phyloP scores from a whole-genome alignment of 2,113 vertebrate species.

The Coracopsis vasa region DNA sequence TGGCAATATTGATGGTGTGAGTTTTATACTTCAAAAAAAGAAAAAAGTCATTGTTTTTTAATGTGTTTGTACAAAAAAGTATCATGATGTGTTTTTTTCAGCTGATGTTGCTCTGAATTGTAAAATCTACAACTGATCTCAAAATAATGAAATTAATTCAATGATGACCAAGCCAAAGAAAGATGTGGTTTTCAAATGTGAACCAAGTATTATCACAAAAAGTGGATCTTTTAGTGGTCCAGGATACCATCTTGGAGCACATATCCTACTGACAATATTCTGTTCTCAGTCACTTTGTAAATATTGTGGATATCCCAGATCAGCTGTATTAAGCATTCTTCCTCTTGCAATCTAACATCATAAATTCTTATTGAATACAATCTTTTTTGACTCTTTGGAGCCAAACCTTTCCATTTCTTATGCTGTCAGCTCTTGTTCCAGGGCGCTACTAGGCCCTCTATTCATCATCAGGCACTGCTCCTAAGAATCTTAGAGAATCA shows the following conservation, averaged over 20 bases:
- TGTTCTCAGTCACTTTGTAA: neutral
- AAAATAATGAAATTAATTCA: neutral
- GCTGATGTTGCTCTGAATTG: neutral
- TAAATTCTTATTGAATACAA: neutral
- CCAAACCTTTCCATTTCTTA: neutral
- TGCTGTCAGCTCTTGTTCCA: neutral
- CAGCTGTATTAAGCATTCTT: neutral
- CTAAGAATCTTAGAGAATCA: neutral
- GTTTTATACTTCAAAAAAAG: neutral
- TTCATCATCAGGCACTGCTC: neutral
- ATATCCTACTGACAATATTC: neutral
- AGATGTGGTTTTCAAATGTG: neutral
- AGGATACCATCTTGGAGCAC: neutral
- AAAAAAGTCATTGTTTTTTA: neutral
- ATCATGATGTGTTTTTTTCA: neutral
- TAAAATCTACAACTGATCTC: neutral
- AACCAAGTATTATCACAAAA: neutral
- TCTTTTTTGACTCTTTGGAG: neutral
- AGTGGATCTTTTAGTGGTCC: neutral
- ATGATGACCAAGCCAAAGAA: neutral
- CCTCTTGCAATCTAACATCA: neutral
- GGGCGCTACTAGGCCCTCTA: neutral
- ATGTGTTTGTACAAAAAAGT: neutral
- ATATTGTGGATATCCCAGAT: neutral
- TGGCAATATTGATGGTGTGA: neutral